Base-by-base conservation (phyloP, 2,113 vertebrate species). In the Zeus faber region DNA sequence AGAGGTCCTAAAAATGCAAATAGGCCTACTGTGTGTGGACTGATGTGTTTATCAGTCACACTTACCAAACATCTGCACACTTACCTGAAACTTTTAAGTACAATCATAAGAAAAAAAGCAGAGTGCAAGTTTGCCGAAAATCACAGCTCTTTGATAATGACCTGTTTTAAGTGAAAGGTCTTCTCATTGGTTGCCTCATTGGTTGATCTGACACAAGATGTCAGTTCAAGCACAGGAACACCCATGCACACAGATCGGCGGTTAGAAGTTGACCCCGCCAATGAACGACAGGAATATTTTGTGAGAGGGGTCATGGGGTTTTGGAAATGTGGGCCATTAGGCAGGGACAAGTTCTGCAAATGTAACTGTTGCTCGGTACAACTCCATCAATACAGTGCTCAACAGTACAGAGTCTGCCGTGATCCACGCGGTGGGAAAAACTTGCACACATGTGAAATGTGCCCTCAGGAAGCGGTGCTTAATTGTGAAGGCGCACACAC, bases 181-280 rank as follows among this genome's bases (percentile, higher is more conserved):
- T n/a, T 43, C 49, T 24, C 27, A 29, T 58, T 49, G 33, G 17
- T 23, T 56, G n/a, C 13, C n/a, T n/a, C n/a, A n/a, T n/a, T n/a
- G 20, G 9, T 35, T 43, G 18, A 8, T 3, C 6, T 24, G 2
- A 25, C 50, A 5, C 8, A 47, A n/a, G 54, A 62, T 33, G 13
- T 23, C 43, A 57, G 22, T 47, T 10, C 47, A 44, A 52, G 50
- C 35, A 26, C 16, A 61, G 11, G 27, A 16, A 56, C 55, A 56
- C 44, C 45, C 75, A 77, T 79, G 79, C 79, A 62, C 58, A 47
- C 58, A 40, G 43, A 49, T 65, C 48, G 20, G 37, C 31, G 48
- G 50, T 66, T 16, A 76, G 60, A 74, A 74, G 70, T 57, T 74
- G 78, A 64, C 73, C 76, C 51, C 3, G 35, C 16, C 67, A 24